phyloP scores from a whole-genome alignment of 2,797 vertebrate species.

The Protonibea diacanthus region DNA sequence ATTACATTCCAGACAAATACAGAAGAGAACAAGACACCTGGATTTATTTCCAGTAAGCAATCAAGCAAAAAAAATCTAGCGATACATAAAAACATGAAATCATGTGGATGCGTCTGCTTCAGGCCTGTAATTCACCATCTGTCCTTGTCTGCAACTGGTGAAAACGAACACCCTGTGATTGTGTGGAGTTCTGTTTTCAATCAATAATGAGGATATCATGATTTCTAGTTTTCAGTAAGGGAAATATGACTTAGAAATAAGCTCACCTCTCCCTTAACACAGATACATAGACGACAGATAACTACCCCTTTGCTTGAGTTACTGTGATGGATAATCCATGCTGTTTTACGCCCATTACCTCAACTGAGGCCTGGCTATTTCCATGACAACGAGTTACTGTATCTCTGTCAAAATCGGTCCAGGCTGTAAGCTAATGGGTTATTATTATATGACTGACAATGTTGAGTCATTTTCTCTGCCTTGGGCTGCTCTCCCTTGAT shows the following conservation, averaged over 20 bases:
- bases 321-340: conserved; percentile 60
- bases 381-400: conserved; percentile 76
- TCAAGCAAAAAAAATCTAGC: conserved; percentile 50
- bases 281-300: conserved; percentile 43
- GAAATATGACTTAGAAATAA: conserved; percentile 21
- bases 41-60: conserved; percentile 54
- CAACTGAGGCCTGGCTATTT: conserved; percentile 60
- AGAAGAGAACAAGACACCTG: conserved; percentile 52
- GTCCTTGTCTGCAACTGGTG: conserved; percentile 17
- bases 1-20: conserved; percentile 64
- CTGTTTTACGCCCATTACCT: conserved; percentile 64
- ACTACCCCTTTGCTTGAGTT: conserved; percentile 20
- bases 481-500: conserved; percentile 48
- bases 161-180: conserved; percentile 5
- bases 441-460: conserved; percentile 66
- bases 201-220: conserved; percentile 10
- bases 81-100: conserved; percentile 69
- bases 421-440: conserved; percentile 68
- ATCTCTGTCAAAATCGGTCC: conserved; percentile 71
- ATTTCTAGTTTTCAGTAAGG: conserved; percentile 9
- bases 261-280: conserved; percentile 8
- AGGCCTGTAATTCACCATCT: conserved; percentile 52
- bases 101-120: conserved; percentile 40
- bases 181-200: conserved; percentile 5
- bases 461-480: conserved; percentile 68